Evolutionary conservation across 2,113 vertebrate genomes (phyloP).

Genomic region (Anhinga rufa): DNA sequence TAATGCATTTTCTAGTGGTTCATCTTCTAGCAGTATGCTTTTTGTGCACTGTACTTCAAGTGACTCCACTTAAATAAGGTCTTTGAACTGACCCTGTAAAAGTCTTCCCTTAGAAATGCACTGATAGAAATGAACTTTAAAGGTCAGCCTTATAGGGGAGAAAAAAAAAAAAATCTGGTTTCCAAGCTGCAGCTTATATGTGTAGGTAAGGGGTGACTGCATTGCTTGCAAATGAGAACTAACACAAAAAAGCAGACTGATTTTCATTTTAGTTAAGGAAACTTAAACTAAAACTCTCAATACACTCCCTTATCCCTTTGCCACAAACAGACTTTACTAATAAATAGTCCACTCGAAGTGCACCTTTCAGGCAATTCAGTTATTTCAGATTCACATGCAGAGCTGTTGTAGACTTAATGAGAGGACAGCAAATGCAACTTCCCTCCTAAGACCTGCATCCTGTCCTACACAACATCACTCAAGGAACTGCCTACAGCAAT

Average conservation of each 20-base stretch:
- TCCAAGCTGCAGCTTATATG: not conserved
- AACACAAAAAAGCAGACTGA: not conserved
- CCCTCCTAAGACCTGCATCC: not conserved
- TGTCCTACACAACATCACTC: not conserved
- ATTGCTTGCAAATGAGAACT: not conserved
- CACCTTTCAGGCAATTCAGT: not conserved
- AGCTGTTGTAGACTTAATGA: not conserved
- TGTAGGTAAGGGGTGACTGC: not conserved
- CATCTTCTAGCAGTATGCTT: not conserved
- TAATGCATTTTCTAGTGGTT: slow-evolving; percentile 32
- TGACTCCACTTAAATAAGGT: slow-evolving; percentile 39
- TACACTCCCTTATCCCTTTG: not conserved
- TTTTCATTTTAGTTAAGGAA: not conserved
- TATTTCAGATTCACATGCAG: not conserved
- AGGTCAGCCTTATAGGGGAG: slow-evolving; percentile 21
- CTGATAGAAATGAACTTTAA: slow-evolving; percentile 60
- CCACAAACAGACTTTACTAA: not conserved
- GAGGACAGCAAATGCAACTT: not conserved
- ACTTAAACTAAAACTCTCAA: not conserved
- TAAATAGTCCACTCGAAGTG: not conserved
- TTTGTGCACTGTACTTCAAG: not conserved
- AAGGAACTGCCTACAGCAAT: not conserved
- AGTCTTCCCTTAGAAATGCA: slow-evolving; percentile 37
- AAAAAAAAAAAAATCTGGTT: not conserved
- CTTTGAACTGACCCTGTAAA: slow-evolving; percentile 47